Conservation (phyloP, 2,113 vertebrate genomes). For the Phalacrocorax carbo region DNA sequence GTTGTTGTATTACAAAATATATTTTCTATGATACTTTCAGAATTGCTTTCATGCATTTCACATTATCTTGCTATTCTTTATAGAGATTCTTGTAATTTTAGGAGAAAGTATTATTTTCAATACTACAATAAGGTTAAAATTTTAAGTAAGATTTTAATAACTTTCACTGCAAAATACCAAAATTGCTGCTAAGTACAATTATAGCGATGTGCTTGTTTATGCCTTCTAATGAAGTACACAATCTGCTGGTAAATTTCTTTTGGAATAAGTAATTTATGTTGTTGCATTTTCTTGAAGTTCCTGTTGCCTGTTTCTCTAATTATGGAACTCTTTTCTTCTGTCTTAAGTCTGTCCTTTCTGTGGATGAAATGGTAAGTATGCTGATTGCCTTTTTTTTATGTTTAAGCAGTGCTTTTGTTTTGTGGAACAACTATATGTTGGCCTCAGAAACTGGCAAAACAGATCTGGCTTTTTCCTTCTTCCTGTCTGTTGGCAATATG, state of each 20-base stretch:
- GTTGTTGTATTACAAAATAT: neutral
- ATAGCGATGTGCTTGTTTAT: neutral
- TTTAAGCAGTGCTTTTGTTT: constrained; percentile 45
- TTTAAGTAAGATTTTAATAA: neutral
- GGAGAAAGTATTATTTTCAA: neutral
- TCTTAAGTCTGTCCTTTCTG: constrained; percentile 88
- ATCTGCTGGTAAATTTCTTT: neutral
- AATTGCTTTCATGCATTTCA: neutral
- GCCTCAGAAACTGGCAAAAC: constrained; percentile 37
- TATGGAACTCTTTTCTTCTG: constrained; percentile 77
- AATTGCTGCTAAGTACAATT: neutral
- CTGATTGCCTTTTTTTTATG: constrained; percentile 4
- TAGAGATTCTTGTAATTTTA: neutral
- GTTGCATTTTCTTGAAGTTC: constrained; percentile 45
- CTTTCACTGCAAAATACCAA: neutral
- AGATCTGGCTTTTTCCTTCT: neutral
- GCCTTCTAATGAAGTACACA: neutral
- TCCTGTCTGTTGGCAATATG: neutral
- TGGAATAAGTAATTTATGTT: neutral
- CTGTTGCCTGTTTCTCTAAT: constrained; percentile 70
- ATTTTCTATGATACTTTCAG: neutral
- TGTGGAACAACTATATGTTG: neutral
- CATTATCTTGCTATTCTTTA: neutral
- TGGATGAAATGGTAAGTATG: constrained; percentile 94
- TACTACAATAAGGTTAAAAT: neutral